Conservation (phyloP, 2,888 invertebrate genomes). For the Pseudococcus viburni region DNA sequence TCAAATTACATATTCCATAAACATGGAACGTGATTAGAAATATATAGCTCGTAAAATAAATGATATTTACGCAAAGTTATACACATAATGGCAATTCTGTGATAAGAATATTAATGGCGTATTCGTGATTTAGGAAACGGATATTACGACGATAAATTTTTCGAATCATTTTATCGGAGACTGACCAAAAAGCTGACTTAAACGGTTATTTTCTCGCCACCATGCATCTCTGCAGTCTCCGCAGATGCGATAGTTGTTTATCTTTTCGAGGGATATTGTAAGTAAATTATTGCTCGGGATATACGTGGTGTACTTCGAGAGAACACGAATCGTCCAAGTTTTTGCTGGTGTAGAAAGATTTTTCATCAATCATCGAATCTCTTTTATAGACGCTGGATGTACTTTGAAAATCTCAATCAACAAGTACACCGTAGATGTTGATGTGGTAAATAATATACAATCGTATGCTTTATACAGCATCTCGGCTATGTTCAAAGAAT, state of each 20-base stretch:
- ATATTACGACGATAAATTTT: slow-evolving; percentile 27
- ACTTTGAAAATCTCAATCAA: slow-evolving; percentile 6
- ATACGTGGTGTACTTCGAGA: not conserved
- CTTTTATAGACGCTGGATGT: not conserved
- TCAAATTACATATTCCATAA: slow-evolving; percentile 23
- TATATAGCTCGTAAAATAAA: slow-evolving; percentile 11
- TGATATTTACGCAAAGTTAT: slow-evolving; percentile 30
- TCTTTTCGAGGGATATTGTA: not conserved
- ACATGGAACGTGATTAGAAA: slow-evolving; percentile 28
- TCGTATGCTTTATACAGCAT: not conserved
- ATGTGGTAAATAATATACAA: no score
- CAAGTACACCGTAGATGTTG: not conserved
- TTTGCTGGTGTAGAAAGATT: not conserved
- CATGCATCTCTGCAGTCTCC: not conserved
- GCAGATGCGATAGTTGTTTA: not conserved
- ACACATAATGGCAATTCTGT: slow-evolving; percentile 23
- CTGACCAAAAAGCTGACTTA: slow-evolving; percentile 35
- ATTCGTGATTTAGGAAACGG: slow-evolving; percentile 36
- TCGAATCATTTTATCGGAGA: slow-evolving; percentile 21
- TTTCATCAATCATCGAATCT: slow-evolving; percentile 4
- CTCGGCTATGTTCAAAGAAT: not conserved
- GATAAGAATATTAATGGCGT: slow-evolving; percentile 28
- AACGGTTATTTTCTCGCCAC: slow-evolving; percentile 28
- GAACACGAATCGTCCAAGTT: no score
- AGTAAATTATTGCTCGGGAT: not conserved